Percentiles rank a stretch among this genome's conserved stretches.
These are phyloP conservation scores for Gymnopithys bicolor DNA, from an alignment of 2,797 vertebrate genomes.

Conservation along the genomic window DNA sequence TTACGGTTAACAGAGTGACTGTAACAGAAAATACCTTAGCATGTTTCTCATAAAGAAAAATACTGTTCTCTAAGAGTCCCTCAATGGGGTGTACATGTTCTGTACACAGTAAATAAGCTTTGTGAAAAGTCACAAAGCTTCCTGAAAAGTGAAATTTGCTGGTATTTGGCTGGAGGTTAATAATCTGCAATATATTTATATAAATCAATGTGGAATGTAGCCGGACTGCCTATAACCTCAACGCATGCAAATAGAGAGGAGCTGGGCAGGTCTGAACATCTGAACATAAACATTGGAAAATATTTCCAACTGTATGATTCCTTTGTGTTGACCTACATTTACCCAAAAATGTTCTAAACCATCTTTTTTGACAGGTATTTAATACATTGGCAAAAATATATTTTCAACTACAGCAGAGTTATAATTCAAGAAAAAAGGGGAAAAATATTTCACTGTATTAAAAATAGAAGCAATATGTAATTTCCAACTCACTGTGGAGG, in stretches of 20 bases:
- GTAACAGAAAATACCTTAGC: neutral
- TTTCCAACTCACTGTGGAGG: neutral
- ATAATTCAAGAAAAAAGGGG: conserved; percentile 13
- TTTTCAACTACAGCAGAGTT: conserved; percentile 18
- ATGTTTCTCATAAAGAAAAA: neutral
- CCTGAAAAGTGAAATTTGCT: conserved; percentile 44
- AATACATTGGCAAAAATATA: conserved; percentile 51
- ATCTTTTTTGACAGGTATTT: conserved; percentile 62
- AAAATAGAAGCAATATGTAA: neutral
- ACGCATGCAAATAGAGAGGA: conserved; percentile 75
- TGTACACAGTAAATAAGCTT: neutral
- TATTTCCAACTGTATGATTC: conserved; percentile 71
- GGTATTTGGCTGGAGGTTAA: conserved; percentile 67
- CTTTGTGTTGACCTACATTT: conserved; percentile 73
- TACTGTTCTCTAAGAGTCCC: neutral
- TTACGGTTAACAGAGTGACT: neutral
- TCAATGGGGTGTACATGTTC: neutral
- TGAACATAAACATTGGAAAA: conserved; percentile 78
- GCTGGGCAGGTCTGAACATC: conserved; percentile 75
- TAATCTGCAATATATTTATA: conserved; percentile 73
- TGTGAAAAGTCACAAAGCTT: conserved; percentile 16
- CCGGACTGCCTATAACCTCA: conserved; percentile 62
- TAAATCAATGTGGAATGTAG: conserved; percentile 75
- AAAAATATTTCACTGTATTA: conserved; percentile 18
- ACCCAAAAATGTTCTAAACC: conserved; percentile 68